These are phyloP conservation scores for Drosophila navojoa DNA, from an alignment of 1,140 invertebrate species.

Conservation along the genomic window DNA sequence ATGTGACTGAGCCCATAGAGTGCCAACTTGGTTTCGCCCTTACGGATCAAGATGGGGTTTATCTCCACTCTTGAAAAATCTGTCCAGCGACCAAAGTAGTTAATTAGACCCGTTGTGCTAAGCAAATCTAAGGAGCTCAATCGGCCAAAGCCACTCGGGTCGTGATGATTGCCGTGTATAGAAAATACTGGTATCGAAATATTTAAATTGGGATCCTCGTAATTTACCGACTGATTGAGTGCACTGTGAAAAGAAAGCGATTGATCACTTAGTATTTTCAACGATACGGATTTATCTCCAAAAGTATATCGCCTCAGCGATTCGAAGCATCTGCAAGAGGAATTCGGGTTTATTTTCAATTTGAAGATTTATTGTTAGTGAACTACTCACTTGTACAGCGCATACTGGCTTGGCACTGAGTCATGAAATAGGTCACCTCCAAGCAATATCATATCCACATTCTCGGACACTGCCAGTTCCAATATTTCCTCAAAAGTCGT, in stretches of 20 bases:
- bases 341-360: neutral
- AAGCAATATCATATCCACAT: conserved; percentile 94
- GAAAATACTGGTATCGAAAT: conserved; percentile 94
- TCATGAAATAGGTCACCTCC: conserved; percentile 98
- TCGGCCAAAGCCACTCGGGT: conserved; percentile 90
- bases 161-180: conserved; percentile 98
- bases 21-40: conserved; percentile 93
- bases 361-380: neutral
- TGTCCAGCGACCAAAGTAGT: conserved; percentile 95
- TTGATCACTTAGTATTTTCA: conserved; percentile 92
- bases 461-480: conserved; percentile 89
- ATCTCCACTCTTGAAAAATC: conserved; percentile 91
- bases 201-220: conserved; percentile 97
- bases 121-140: conserved; percentile 92
- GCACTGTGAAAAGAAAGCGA: conserved; percentile 79
- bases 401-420: conserved; percentile 90
- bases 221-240: conserved; percentile 88
- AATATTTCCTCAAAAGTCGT: conserved; percentile 98
- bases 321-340: conserved; percentile 84
- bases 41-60: conserved; percentile 93
- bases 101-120: conserved; percentile 92
- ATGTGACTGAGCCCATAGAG: conserved; percentile 97
- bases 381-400: conserved; percentile 84
- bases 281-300: conserved; percentile 86
- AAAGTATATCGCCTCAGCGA: conserved; percentile 84